Evolutionary conservation across 1,140 invertebrate species (phyloP).

Genomic region (Drosophila parvula): DNA sequence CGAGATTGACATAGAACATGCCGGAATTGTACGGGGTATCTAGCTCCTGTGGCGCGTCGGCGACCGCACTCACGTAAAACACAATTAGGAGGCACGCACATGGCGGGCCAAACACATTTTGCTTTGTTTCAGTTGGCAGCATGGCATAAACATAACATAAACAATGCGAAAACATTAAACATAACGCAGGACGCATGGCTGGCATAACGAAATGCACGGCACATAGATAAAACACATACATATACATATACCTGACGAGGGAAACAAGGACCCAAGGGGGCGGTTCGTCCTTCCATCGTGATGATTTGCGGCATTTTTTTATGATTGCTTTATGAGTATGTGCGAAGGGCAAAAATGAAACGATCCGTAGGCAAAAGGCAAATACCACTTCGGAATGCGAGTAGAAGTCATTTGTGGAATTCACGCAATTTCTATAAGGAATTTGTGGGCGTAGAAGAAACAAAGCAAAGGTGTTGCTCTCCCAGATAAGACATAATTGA

Average conservation of each 20-base stretch:
- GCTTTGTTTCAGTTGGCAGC: slow-evolving; percentile 23
- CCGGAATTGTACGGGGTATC: slow-evolving; percentile 8
- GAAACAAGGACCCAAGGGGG: slow-evolving; percentile 6
- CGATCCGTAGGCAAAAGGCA: slow-evolving; percentile 8
- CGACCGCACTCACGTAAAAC: slow-evolving; percentile 38
- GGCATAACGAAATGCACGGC: slow-evolving; percentile 26
- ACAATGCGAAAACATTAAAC: slow-evolving; percentile 47
- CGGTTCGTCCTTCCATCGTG: slow-evolving; percentile 6
- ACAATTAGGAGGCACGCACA: slow-evolving; percentile 50
- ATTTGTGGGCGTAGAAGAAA: slow-evolving; percentile 16
- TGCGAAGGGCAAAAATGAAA: slow-evolving; percentile 13
- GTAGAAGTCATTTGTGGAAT: slow-evolving; percentile 36
- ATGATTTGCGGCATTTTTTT: slow-evolving; percentile 58
- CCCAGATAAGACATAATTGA: slow-evolving; percentile 41
- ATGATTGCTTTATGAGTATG: slow-evolving; percentile 50
- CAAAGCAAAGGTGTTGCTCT: slow-evolving; percentile 17
- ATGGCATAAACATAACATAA: slow-evolving; percentile 37
- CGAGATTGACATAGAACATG: slow-evolving; percentile 5
- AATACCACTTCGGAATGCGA: slow-evolving; percentile 30
- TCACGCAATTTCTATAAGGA: slow-evolving; percentile 16
- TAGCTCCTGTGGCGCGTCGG: background rate
- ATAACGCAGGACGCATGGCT: slow-evolving; percentile 26
- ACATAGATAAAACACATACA: slow-evolving; percentile 1
- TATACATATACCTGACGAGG: slow-evolving; percentile 4
- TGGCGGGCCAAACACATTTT: slow-evolving; percentile 23